These are phyloP conservation scores for Vultur gryphus DNA, from an alignment of 2,797 vertebrate species.

Conservation along the genomic window DNA sequence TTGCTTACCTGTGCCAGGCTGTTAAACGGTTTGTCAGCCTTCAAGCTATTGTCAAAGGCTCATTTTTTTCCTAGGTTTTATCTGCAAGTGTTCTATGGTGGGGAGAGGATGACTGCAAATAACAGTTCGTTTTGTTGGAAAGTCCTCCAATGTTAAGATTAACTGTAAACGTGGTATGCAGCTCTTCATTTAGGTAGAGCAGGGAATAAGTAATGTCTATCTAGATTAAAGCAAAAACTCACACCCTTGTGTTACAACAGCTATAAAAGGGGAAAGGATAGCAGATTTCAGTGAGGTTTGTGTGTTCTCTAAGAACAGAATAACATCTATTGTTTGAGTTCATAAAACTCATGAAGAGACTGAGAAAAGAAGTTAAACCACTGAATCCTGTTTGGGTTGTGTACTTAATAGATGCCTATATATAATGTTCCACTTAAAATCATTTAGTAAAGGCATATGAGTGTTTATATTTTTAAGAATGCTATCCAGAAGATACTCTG, in stretches of 20 bases:
- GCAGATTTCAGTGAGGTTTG: background rate
- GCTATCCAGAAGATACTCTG: background rate
- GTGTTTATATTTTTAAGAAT: background rate
- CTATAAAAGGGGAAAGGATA: background rate
- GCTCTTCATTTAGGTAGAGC: background rate
- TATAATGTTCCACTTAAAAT: background rate
- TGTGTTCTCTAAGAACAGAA: background rate
- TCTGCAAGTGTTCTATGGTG: background rate
- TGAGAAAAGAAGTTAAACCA: background rate
- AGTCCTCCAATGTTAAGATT: background rate
- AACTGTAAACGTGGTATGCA: fast-evolving
- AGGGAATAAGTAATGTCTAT: background rate
- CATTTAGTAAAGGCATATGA: background rate
- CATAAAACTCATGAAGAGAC: background rate
- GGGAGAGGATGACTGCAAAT: background rate
- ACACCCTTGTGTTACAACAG: background rate
- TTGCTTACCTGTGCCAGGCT: background rate
- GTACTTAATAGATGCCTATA: background rate
- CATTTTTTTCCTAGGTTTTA: background rate
- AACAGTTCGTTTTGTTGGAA: background rate
- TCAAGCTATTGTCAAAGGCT: background rate
- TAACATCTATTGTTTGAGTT: background rate
- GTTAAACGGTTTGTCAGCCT: background rate
- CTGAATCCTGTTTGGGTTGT: background rate
- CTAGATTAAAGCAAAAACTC: background rate